Percentiles rank a stretch among this genome's conserved stretches.
These are phyloP conservation scores for Pyralis farinalis DNA, from an alignment of 2,888 invertebrate species.

Conservation along the genomic window DNA sequence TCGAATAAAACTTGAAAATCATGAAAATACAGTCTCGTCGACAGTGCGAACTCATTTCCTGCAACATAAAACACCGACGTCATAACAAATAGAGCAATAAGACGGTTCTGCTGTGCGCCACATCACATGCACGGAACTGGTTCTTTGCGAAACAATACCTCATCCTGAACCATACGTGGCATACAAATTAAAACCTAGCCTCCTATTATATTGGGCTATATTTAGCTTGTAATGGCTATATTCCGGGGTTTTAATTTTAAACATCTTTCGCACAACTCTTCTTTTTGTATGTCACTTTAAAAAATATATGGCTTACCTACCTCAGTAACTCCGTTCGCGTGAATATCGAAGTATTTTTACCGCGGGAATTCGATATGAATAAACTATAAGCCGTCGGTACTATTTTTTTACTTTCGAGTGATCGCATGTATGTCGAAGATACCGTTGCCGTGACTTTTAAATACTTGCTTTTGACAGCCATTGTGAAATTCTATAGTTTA, in stretches of 20 bases:
- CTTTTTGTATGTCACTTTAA: not conserved
- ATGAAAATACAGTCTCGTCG: constrained; percentile 32
- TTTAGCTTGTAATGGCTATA: constrained; percentile 9
- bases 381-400: too few species aligned
- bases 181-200: constrained; percentile 23
- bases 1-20: constrained; percentile 40
- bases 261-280: not conserved
- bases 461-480: too few species aligned
- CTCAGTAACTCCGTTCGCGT: too few species aligned
- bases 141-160: constrained; percentile 52
- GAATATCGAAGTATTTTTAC: too few species aligned
- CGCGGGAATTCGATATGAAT: too few species aligned
- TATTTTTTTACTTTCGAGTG: too few species aligned
- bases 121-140: constrained; percentile 56
- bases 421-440: too few species aligned
- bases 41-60: constrained; percentile 55
- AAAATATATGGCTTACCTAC: too few species aligned
- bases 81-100: constrained; percentile 61
- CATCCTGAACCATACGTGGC: constrained; percentile 34
- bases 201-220: not conserved
- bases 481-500: too few species aligned
- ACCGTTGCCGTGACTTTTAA: too few species aligned
- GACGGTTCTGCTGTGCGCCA: constrained; percentile 41
- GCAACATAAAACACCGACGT: constrained; percentile 50
- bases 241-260: constrained; percentile 6